These are phyloP conservation scores for Sebastes schlegelii DNA, from an alignment of 2,113 vertebrate species.

Conservation along the genomic window DNA sequence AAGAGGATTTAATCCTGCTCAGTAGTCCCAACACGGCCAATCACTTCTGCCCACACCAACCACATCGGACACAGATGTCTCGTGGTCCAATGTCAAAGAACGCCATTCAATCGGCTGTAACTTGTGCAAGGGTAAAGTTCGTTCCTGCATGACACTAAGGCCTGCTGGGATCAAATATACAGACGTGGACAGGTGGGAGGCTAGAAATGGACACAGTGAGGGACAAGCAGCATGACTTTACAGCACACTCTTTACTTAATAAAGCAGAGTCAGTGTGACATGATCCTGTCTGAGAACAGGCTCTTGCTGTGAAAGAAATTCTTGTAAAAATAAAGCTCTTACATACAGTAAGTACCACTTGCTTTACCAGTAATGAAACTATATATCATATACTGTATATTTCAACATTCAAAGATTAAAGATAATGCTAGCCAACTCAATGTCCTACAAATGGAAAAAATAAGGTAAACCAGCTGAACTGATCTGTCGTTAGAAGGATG, in stretches of 20 bases:
- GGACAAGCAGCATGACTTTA: background rate
- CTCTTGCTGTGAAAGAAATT: background rate
- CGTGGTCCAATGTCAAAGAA: slow-evolving; percentile 16
- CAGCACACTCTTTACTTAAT: slow-evolving; percentile 1
- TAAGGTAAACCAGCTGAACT: background rate
- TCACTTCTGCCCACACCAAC: background rate
- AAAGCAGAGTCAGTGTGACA: slow-evolving; percentile 21
- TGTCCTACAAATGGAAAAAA: background rate
- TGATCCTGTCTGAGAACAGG: background rate
- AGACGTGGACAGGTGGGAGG: slow-evolving; percentile 7
- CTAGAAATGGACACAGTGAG: slow-evolving; percentile 2
- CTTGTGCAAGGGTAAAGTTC: slow-evolving; percentile 23
- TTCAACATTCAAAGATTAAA: background rate
- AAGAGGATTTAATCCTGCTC: slow-evolving; percentile 40
- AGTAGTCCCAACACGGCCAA: slow-evolving; percentile 29
- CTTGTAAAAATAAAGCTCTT: background rate
- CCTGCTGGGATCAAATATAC: slow-evolving; percentile 35
- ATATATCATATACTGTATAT: background rate
- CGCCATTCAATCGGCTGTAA: slow-evolving; percentile 24
- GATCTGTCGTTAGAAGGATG: background rate
- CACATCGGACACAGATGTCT: slow-evolving; percentile 39
- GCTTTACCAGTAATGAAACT: background rate
- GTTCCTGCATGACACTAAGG: background rate
- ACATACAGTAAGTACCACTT: background rate
- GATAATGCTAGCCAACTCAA: background rate